Conservation (phyloP, 2,113 vertebrate genomes). For the Fulica atra region DNA sequence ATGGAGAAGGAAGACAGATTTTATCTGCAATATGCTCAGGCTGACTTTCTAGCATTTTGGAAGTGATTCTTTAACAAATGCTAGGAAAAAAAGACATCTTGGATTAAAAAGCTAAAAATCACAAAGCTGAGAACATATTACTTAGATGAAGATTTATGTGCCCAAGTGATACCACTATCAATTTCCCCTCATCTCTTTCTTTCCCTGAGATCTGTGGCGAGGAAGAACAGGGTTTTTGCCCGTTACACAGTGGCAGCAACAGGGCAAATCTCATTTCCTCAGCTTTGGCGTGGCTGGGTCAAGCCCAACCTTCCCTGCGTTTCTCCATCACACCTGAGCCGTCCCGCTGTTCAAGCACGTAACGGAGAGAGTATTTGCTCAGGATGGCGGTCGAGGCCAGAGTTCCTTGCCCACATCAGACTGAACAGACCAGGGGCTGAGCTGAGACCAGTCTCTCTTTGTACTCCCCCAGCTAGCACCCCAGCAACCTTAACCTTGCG, state of each 20-base stretch:
- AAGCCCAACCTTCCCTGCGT: background rate
- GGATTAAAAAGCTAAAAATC: conserved; percentile 60
- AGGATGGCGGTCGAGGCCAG: background rate
- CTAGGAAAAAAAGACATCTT: conserved; percentile 37
- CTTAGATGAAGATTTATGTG: conserved; percentile 51
- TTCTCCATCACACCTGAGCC: background rate
- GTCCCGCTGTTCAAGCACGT: background rate
- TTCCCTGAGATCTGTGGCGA: background rate
- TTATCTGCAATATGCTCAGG: conserved; percentile 71
- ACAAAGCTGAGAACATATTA: conserved; percentile 53
- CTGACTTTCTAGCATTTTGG: conserved; percentile 69
- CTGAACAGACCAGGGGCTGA: background rate
- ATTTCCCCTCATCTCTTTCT: background rate
- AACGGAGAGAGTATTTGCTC: background rate
- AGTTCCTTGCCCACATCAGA: background rate
- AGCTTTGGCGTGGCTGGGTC: rapidly evolving
- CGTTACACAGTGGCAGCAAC: background rate
- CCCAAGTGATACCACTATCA: background rate
- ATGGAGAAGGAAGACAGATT: conserved; percentile 66
- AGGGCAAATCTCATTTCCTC: background rate
- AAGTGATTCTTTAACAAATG: conserved; percentile 68
- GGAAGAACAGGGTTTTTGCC: background rate
- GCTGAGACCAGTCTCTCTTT: background rate
- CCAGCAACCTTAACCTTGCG: conserved; percentile 12
- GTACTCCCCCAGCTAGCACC: background rate